Base-by-base conservation (phyloP, 2,113 vertebrate genomes). In the Oreochromis tanganicae region DNA sequence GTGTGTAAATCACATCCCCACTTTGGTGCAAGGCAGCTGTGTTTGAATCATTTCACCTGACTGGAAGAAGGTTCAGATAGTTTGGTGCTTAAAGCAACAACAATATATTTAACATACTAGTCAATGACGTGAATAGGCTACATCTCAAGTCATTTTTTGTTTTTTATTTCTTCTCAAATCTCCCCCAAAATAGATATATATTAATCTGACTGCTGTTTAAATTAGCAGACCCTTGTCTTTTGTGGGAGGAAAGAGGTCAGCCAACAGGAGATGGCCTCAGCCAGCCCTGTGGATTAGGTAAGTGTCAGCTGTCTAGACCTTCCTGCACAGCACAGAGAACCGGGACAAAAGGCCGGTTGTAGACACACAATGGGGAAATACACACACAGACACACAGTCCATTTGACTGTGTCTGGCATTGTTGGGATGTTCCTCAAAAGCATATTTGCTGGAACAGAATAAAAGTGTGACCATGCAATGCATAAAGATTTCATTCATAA, bases 301-400 rank as follows among this genome's bases (percentile, higher is more conserved):
- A 91, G 83, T 94, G 86, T 93, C 90, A 90, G 89, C 92, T 91
- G 92, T 95, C 94, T 94, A 87, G 91, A 93, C 90, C 73, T 81
- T 87, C 88, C 80, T 81, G 52, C 89, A 87, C 61, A 86, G 84
- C 87, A 89, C 89, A 89, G 78, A 90, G 61, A 81, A 24, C 71
- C n/a, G 29, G 87, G 92, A 95, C 92, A 95, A 94, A 91, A 88
- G 85, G 48, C 48, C 7, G 73, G 36, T 85, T 92, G 86, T 84
- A 32, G 78, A 56, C 79, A 84, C 71, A 91, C 91, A 94, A 92
- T 90, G 59, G 82, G 82, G 38, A 87, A 88, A 81, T 84, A 92
- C 66, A 86, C 85, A 80, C 34, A 73, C 73, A 86, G 68, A 83
- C 56, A 50, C 48, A 55, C 14, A 17, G 14, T 38, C 57, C 43